A percentile compares a stretch with the other conserved stretches of the same genome.
These are phyloP conservation scores for Ypsolopha scabrella DNA, from an alignment of 2,888 invertebrate genomes.

Conservation along the genomic window DNA sequence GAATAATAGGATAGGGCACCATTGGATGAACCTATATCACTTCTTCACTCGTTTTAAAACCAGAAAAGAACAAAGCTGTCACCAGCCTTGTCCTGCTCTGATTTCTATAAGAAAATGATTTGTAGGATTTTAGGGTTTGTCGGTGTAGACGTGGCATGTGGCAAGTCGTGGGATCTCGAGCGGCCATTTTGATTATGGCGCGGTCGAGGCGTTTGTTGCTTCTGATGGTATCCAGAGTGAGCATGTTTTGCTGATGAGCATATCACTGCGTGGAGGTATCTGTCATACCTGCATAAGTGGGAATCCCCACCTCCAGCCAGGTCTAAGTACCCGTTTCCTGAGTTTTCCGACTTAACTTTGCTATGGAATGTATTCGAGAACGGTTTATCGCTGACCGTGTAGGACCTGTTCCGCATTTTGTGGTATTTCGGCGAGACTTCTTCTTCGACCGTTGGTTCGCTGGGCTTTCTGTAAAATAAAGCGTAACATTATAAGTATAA, in stretches of 20 bases:
- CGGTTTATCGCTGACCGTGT: slow-evolving; percentile 63
- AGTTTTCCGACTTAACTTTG: slow-evolving; percentile 43
- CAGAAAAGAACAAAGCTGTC: slow-evolving; percentile 31
- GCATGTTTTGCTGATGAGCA: slow-evolving; percentile 66
- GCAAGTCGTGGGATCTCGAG: slow-evolving; percentile 52
- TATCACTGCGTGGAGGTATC: slow-evolving; percentile 74
- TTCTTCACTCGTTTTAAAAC: slow-evolving; percentile 10
- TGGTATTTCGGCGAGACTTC: slow-evolving; percentile 48
- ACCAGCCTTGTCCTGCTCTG: slow-evolving; percentile 26
- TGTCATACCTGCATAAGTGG: slow-evolving; percentile 67
- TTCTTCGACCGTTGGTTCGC: slow-evolving; percentile 46
- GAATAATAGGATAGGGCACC: too few species aligned
- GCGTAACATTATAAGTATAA: slow-evolving; percentile 1
- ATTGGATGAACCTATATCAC: too few species aligned
- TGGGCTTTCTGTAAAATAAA: slow-evolving; percentile 68
- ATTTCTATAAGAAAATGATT: slow-evolving; percentile 64
- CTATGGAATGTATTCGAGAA: slow-evolving; percentile 38
- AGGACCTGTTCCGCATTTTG: slow-evolving; percentile 59
- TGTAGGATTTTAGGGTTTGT: slow-evolving; percentile 51
- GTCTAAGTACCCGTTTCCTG: slow-evolving; percentile 70
- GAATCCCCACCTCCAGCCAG: slow-evolving; percentile 71
- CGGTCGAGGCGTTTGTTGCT: slow-evolving; percentile 33
- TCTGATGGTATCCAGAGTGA: slow-evolving; percentile 57
- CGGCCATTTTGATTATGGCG: slow-evolving; percentile 18
- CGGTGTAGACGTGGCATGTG: slow-evolving; percentile 18